phyloP scores from a whole-genome alignment of 2,797 vertebrate species.

The Semotilus atromaculatus region DNA sequence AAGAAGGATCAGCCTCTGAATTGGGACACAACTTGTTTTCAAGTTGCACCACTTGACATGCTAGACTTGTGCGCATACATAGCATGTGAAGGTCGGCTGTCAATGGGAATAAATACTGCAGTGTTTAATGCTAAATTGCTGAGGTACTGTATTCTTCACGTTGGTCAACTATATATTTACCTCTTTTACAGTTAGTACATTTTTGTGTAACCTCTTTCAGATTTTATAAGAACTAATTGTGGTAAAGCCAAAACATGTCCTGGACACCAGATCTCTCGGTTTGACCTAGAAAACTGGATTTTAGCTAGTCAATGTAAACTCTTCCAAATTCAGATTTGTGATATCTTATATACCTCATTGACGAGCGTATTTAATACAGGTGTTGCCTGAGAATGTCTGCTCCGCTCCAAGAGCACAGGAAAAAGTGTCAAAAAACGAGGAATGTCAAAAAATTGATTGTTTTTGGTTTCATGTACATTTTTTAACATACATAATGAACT shows the following conservation, averaged over 20 bases:
- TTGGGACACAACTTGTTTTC: neutral
- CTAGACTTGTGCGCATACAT: neutral
- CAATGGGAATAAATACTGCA: neutral
- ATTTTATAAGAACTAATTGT: neutral
- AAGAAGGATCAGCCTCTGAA: neutral
- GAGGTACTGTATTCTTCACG: neutral
- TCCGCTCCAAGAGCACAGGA: neutral
- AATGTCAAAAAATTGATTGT: slow-evolving; percentile 75
- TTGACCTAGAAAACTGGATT: neutral
- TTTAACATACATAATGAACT: slow-evolving; percentile 78
- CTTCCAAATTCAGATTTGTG: slow-evolving; percentile 5
- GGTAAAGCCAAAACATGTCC: neutral
- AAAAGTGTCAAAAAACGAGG: too few relatives aligned
- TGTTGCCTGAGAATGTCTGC: slow-evolving; percentile 16
- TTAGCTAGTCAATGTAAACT: neutral
- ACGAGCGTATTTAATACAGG: slow-evolving; percentile 1
- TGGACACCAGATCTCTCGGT: neutral
- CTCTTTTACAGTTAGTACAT: neutral
- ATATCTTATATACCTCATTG: neutral
- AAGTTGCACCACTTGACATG: neutral
- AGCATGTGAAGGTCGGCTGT: neutral
- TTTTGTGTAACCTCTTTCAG: neutral
- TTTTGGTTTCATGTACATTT: slow-evolving; percentile 65
- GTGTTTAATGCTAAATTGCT: neutral
- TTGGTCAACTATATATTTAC: neutral